Evolutionary conservation across 2,888 invertebrate genomes (phyloP).

Genomic region (Thymelicus sylvestris): DNA sequence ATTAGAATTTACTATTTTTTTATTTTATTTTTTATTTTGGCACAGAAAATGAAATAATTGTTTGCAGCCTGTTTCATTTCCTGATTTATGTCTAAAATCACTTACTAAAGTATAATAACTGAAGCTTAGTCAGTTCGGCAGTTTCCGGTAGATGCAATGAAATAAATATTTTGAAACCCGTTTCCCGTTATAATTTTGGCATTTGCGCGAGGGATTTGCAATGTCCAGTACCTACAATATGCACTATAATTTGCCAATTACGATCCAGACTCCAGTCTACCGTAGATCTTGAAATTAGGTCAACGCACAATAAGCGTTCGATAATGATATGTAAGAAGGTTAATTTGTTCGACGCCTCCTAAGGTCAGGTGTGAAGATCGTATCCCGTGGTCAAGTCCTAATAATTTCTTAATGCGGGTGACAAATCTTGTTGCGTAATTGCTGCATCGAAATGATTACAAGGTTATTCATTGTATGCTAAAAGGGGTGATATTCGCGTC

Average conservation of each 20-base stretch:
- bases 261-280: conserved; percentile 21
- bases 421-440: conserved; percentile 14
- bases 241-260: conserved; percentile 29
- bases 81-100: too few species aligned
- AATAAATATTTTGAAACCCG: too few species aligned
- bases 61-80: too few species aligned
- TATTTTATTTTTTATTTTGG: too few species aligned
- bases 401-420: conserved; percentile 19
- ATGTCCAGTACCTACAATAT: not conserved
- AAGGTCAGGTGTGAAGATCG: conserved; percentile 54
- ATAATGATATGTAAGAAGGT: conserved; percentile 73
- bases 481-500: too few species aligned
- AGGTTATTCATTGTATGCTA: not conserved
- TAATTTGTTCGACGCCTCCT: conserved; percentile 55
- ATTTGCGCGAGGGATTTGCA: too few species aligned
- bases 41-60: too few species aligned
- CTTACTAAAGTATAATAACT: too few species aligned
- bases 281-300: conserved; percentile 61
- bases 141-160: too few species aligned
- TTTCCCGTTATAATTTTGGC: too few species aligned
- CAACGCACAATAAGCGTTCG: conserved; percentile 66
- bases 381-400: conserved; percentile 39
- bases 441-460: not conserved
- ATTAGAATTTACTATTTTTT: too few species aligned
- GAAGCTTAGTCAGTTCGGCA: too few species aligned